Base-by-base conservation (phyloP, 2,888 invertebrate genomes). In the Slavum lentiscoides region DNA sequence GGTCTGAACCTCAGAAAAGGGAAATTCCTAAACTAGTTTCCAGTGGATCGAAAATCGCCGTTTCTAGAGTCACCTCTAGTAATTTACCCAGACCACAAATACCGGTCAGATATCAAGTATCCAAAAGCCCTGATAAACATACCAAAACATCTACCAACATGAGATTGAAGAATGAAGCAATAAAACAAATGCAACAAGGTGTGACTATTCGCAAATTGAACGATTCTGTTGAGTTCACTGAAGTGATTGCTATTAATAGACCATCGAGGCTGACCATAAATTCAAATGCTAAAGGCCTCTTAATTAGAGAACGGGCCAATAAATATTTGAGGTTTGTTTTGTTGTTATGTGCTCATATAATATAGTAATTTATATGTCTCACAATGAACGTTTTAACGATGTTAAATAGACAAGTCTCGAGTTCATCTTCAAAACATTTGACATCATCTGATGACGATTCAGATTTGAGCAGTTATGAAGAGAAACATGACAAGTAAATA, bases 31-130 rank as follows among this genome's bases (percentile, higher is more conserved):
- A 80, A 72, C 23, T 39, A 23, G 39, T 39, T 43, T 55, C 64
- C 6, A 55, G 23, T 80, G 80, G 80, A 39, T 58, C 80, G 21
- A 80, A 80, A 80, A 72, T 80, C 15, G 80, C 70, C 39, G 64
- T 72, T 86, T 92, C 89, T 84, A 91, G 91, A 6, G 85, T 92
- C 74, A 91, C 91, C 84, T 91, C 92, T 53, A 92, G 91, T 81
- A 92, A 93, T 85, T 87, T 94, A 84, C 94, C 94, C 0, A 88
- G 90, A 82, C 93, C 93, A 0, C 93, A 94, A 86, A 91, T 90
- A 85, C 90, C 91, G 61, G 89, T 89, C 83, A 94, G 94, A 86
- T 91, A 91, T 87, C 82, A 83, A 82, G 69, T 82, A 67, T 83
- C 83, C 17, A 81, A 82, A 62, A 82, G 83, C 30, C 83, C 83